Evolutionary conservation across 2,888 invertebrate genomes (phyloP).

Genomic region (Noctuana brunneofusca): DNA sequence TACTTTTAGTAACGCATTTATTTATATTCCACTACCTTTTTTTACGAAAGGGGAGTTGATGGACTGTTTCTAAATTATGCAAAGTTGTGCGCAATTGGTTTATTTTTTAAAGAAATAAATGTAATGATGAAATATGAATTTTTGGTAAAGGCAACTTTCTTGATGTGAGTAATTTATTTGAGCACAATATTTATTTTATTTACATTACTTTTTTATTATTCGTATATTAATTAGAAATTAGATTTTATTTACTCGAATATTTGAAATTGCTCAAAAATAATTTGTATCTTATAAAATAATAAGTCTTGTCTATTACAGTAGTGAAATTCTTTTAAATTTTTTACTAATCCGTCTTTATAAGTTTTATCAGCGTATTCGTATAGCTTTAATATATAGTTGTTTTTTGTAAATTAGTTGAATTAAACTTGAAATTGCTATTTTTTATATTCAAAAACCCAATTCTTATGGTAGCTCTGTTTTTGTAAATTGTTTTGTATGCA

Average conservation of each 20-base stretch:
- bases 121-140: background rate
- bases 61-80: conserved; percentile 7
- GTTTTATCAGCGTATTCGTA: background rate
- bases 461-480: too few relatives aligned
- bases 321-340: too few relatives aligned
- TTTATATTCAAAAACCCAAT: too few relatives aligned
- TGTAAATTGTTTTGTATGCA: too few relatives aligned
- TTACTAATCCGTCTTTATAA: background rate
- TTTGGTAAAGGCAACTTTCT: background rate
- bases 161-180: background rate
- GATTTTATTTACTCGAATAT: conserved; percentile 13
- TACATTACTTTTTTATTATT: background rate
- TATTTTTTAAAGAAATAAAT: background rate
- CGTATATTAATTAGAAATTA: background rate
- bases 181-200: background rate
- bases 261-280: conserved; percentile 19
- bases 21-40: conserved; percentile 43
- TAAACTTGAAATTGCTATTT: too few relatives aligned
- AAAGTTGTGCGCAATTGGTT: background rate
- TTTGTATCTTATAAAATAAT: background rate
- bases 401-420: too few relatives aligned
- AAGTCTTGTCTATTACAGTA: background rate
- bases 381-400: too few relatives aligned
- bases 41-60: background rate
- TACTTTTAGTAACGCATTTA: conserved; percentile 61